Evolutionary conservation across 2,797 vertebrate species (phyloP), one percentile per base, ranked within the genome.

Genomic region (Acrocephalus scirpaceus): DNA sequence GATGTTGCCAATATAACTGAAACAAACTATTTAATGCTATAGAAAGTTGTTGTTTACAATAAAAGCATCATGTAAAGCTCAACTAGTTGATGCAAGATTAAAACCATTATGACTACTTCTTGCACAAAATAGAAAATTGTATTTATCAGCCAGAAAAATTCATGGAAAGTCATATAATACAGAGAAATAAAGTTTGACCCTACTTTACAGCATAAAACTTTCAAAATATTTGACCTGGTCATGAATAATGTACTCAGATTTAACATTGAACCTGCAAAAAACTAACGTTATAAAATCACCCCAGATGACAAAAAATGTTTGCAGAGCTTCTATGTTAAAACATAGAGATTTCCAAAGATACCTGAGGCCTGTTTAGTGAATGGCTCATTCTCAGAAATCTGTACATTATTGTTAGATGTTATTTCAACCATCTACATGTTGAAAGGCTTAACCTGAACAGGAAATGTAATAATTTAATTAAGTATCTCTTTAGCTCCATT

Each of bases 61-160:
- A n/a, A n/a, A n/a, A n/a, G n/a, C n/a, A n/a, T n/a, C n/a, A n/a
- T 45, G 32, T 66, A 74, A 95, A 97, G 42, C 18, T 93, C 50
- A 84, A 66, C 21, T 44, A 16, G 27, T 32, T 88, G 72, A 78
- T 34, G 7, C 8, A 95, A 92, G 86, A 38, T 75, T 76, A 80
- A 92, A 88, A 40, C 40, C 32, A 51, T 53, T 62, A 34, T 13
- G 11, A 65, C 72, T 70, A 40, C 11, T 44, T 92, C 16, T 47
- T 81, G 77, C 30, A 90, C 30, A 84, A 92, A 88, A 81, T 20
- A 0, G 9, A 64, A 88, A 92, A 61, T 25, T 26, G 10, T 18
- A 54, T 86, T 76, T 91, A 82, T 85, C n/a, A 54, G 21, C 13
- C 54, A 58, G n/a, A 70, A 83, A 80, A 72, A 3, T 1, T 44